Base-by-base conservation (phyloP, 2,888 invertebrate genomes). In the Spilarctia lutea region DNA sequence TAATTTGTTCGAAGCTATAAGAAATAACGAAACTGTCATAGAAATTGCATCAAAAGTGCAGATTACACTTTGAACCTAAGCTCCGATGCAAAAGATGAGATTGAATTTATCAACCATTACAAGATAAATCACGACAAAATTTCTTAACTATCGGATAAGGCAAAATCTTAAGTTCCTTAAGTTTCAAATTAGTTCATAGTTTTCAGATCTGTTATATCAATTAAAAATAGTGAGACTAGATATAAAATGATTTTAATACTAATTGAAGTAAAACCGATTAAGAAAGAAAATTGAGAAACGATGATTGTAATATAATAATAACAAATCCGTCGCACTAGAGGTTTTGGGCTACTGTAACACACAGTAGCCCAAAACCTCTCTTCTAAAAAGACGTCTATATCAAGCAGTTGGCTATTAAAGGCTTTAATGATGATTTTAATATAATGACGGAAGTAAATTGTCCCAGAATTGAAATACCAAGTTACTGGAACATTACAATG, bases 111-210 rank as follows among this genome's bases (percentile, higher is more conserved):
- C 16, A 30, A 42, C 42, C 30, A 42, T 74, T 27, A 42, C 8
- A 24, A 70, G 11, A 56, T 66, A 20, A 42, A 65, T 63, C 45
- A n/a, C 39, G 56, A 39, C 13, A 30, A 2, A 30, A 63, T 18
- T 60, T 74, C 60, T 20, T 66, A 67, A 52, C 60, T 20, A 67
- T 45, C 66, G 20, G 39, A 52, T 69, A 39, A 66, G 27, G 33
- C 48, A n/a, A n/a, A n/a, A 70, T 70, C 30, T 52, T 42, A 66
- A 30, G n/a, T 39, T 35, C n/a, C 27, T 27, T 1, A 35, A 8
- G 56, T 56, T n/a, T 56, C 35, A 3, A 1, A n/a, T 24, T 69
- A 52, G 35, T 52, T 48, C 6, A 18, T 20, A 48, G 48, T 20
- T 48, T n/a, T 52, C 24, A 20, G 1, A 48, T 52, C 24, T n/a